Conservation (phyloP, 1,140 invertebrate genomes). For the Drosophila funebris region DNA sequence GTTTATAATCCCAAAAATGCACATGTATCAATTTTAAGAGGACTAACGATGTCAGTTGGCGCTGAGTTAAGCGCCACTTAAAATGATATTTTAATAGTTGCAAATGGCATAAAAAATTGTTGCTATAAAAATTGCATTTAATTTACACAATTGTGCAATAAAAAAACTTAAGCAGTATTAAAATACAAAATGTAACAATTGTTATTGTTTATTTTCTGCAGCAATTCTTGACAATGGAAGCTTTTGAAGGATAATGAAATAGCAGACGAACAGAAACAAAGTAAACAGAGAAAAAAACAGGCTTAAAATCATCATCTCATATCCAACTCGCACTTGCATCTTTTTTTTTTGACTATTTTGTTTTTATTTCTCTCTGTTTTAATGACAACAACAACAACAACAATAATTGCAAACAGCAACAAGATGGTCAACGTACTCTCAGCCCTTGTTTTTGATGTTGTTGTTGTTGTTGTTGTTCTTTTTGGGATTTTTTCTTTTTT, state of each 20-base stretch:
- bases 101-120: constrained; percentile 9
- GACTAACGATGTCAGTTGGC: constrained; percentile 42
- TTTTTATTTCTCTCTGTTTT: constrained; percentile 16
- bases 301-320: constrained; percentile 57
- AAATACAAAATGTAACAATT: constrained; percentile 25
- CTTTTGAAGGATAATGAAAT: constrained; percentile 53
- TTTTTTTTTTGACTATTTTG: constrained; percentile 4
- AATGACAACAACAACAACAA: constrained; percentile 32
- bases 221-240: constrained; percentile 4
- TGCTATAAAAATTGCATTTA: constrained; percentile 54
- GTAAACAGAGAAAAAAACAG: constrained; percentile 54
- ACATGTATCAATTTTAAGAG: constrained; percentile 53
- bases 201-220: constrained; percentile 7
- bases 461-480: constrained; percentile 11
- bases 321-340: constrained; percentile 11
- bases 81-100: constrained; percentile 48
- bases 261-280: constrained; percentile 12
- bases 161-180: constrained; percentile 29
- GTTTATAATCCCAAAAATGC: constrained; percentile 46
- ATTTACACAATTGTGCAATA: constrained; percentile 52
- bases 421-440: constrained; percentile 76
- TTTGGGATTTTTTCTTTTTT: too few species aligned
- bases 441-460: constrained; percentile 19
- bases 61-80: constrained; percentile 67
- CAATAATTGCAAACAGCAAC: constrained; percentile 51